Evolutionary conservation across 2,888 invertebrate species (phyloP), one percentile per base, ranked within the genome.

Genomic region (Trachelus iudaicus): DNA sequence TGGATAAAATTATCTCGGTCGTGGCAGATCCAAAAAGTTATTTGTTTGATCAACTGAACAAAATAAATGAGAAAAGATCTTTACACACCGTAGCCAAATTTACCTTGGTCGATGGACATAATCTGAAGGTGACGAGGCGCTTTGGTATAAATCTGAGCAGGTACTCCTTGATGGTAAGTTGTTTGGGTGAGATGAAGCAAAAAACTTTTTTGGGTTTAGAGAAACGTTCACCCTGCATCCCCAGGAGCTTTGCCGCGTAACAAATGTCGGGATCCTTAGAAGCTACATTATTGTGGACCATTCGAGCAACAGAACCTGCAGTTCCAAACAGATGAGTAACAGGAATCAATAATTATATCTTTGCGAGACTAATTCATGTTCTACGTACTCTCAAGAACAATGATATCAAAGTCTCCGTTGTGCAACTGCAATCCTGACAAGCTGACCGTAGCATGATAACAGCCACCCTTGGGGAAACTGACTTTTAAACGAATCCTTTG

Each of bases 41-140:
- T 6, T 40, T 23, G 23, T 23, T 56, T 23, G 9, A 56, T 23
- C 23, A 40, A 56, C 56, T 23, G 23, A 56, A 23, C 9, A 75
- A 77, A 79, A 73, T 75, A 68, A 69, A 69, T 69, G 77, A 78
- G 75, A 76, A 76, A 23, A 31, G 15, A 56, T 80, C 79, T 80
- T 80, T 79, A 80, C 79, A 80, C 78, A 80, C 81, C 77, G 78
- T 77, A 78, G 77, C 82, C 13, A 84, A 74, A 79, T 84, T 89
- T 89, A 97, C 97, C 94, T 98, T 98, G 76, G 98, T 98, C 81
- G 98, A 98, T 33, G 98, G 98, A 90, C 98, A 98, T 77, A 98
- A 94, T 69, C 98, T 94, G 92, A 98, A 98, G 69, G 98, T 97
- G 80, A 96, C 97, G 86, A 98, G 94, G 87, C 98, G 94, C 92